phyloP scores from a whole-genome alignment of 92 coral and sea anemone species.

The Parazoanthus swiftii region DNA sequence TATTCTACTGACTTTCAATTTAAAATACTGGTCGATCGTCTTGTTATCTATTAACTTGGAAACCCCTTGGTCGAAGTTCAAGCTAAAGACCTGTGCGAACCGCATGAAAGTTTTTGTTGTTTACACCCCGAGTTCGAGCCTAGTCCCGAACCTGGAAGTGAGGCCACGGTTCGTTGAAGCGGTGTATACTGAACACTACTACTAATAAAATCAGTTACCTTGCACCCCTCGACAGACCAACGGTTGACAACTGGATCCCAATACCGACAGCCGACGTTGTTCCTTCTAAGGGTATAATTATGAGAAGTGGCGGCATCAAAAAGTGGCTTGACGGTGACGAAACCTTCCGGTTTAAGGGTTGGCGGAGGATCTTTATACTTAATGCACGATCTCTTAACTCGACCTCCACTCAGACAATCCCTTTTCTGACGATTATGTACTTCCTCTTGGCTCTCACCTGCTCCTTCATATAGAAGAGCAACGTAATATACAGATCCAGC shows the following conservation, averaged over 20 bases:
- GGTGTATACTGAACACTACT: no score
- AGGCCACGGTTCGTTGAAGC: no score
- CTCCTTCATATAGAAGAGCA: slow-evolving; percentile 8
- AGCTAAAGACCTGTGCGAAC: neutral
- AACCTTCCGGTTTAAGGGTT: slow-evolving; percentile 64
- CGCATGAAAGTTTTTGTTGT: neutral
- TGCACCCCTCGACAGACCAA: slow-evolving; percentile 70
- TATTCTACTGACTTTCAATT: no score
- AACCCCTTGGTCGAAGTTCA: neutral
- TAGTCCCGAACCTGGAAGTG: neutral
- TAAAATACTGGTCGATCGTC: no score
- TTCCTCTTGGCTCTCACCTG: neutral
- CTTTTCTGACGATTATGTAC: slow-evolving; percentile 6
- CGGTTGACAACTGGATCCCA: slow-evolving; percentile 59
- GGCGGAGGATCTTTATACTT: slow-evolving; percentile 83
- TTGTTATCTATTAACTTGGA: no score
- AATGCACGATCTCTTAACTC: slow-evolving; percentile 74
- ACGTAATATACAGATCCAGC: slow-evolving; percentile 27
- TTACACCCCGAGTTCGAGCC: neutral
- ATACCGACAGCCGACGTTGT: slow-evolving; percentile 64
- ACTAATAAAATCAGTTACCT: slow-evolving; percentile 42
- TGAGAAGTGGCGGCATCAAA: slow-evolving; percentile 52
- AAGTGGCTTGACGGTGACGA: slow-evolving; percentile 29
- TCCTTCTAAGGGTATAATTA: slow-evolving; percentile 61
- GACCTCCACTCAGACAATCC: slow-evolving; percentile 45